Evolutionary conservation across 2,113 vertebrate genomes (phyloP).

Genomic region (Zootoca vivipara): DNA sequence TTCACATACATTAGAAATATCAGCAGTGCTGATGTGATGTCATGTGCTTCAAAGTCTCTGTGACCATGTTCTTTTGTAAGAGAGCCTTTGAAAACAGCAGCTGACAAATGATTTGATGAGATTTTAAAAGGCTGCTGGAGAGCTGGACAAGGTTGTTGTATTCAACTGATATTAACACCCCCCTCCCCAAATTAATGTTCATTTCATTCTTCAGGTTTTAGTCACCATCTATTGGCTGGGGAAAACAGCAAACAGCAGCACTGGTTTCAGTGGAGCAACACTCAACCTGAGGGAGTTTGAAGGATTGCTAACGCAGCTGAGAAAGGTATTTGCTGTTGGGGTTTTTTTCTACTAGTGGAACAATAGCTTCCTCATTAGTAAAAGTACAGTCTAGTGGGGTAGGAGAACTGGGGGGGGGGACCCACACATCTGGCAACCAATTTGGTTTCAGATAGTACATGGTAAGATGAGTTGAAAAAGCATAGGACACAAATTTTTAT

Average conservation of each 20-base stretch:
- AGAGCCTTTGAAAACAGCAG: neutral
- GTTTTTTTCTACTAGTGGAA: neutral
- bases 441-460: too few species aligned
- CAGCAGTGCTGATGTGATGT: neutral
- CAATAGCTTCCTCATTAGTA: too few species aligned
- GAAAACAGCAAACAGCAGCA: constrained; percentile 89
- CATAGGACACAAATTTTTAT: too few species aligned
- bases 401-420: too few species aligned
- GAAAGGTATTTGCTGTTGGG: constrained; percentile 83
- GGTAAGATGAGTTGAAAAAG: too few species aligned
- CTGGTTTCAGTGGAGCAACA: constrained; percentile 88
- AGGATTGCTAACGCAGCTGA: constrained; percentile 93
- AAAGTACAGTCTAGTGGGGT: too few species aligned
- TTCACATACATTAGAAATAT: constrained; percentile 26
- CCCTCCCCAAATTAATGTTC: constrained; percentile 47
- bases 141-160: constrained; percentile 24
- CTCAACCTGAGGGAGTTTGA: constrained; percentile 96
- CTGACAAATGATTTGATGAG: neutral
- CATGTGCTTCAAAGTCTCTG: constrained; percentile 10
- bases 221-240: constrained; percentile 98
- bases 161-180: neutral
- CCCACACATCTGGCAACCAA: too few species aligned
- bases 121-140: constrained; percentile 11
- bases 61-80: constrained; percentile 21
- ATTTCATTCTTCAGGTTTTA: constrained; percentile 83